A percentile compares a stretch with the other conserved stretches of the same genome.
Conservation (phyloP, 2,797 vertebrate genomes). For the Phataginus tetradactyla region DNA sequence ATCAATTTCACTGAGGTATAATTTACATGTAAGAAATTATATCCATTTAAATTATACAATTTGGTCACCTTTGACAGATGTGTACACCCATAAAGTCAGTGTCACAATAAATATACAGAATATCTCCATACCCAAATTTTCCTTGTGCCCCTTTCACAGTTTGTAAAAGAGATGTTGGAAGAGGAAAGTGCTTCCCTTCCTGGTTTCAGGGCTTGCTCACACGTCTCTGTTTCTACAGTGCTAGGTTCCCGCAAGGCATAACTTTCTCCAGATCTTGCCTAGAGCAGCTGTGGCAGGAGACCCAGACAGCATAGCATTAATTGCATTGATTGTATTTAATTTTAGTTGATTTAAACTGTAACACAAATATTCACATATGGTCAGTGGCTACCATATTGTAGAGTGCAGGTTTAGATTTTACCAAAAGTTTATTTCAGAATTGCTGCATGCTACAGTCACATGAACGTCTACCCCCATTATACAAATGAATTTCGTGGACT, state of each 20-base stretch:
- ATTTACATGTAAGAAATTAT: background rate
- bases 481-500: background rate
- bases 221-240: background rate
- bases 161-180: background rate
- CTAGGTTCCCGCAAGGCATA: background rate
- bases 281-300: background rate
- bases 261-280: background rate
- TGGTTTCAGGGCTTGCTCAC: background rate
- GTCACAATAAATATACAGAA: background rate
- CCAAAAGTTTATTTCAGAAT: background rate
- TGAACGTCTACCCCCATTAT: background rate
- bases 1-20: background rate
- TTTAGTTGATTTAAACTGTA: slow-evolving; percentile 26
- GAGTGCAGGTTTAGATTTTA: background rate
- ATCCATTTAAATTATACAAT: background rate
- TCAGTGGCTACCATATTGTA: background rate
- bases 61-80: background rate
- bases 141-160: background rate
- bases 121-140: background rate
- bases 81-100: background rate
- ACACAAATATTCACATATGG: background rate
- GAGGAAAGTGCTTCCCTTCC: background rate
- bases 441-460: background rate
- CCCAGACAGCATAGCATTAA: background rate
- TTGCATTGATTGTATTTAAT: background rate